Base-by-base conservation (phyloP, 2,797 vertebrate species). In the Peromyscus attwateri region DNA sequence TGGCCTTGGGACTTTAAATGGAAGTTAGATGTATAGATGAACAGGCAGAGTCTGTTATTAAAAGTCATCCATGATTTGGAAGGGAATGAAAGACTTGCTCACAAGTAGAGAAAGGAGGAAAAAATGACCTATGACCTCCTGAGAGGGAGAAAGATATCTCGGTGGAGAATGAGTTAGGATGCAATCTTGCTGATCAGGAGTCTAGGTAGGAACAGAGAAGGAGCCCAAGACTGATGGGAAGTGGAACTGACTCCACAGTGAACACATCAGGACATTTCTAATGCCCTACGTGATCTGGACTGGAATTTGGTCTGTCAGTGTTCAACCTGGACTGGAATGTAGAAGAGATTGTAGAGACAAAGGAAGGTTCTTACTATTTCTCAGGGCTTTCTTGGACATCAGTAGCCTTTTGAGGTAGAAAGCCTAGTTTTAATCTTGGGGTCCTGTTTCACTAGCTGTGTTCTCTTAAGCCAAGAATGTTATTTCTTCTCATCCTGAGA, bases 401-500 rank as follows among this genome's bases (percentile, higher is more conserved):
- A 31, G 34, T 57, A 43, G 64, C 5, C 27, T 71, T 31, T n/a
- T 13, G 55, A 87, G 31, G 37, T 60, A 4, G 55, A 89, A 91
- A 68, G 40, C n/a, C 55, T 71, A 3, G 62, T 92, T 97, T 91
- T 55, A 83, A 91, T 70, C 25, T 49, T 25, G 12, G 62, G 23
- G 31, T 87, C 57, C 37, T 66, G 10, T 66, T 94, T 83, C 14
- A 34, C 19, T n/a, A 94, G 62, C 64, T 66, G 3, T 49, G 12
- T 87, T 88, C 46, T 82, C 71, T 79, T 85, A 94, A 25, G 5
- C 13, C 23, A 82, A 81, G 23, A 84, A 40, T 73, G 37, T 92
- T 49, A 87, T 91, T n/a, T 95, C 64, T 52, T 91, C 43, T 52
- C n/a, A 34, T 37, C 79, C 52, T 94, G 55, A 77, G 49, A 85